These are phyloP conservation scores for Drosophila flavopinicola DNA, from an alignment of 2,888 invertebrate genomes.

Conservation along the genomic window DNA sequence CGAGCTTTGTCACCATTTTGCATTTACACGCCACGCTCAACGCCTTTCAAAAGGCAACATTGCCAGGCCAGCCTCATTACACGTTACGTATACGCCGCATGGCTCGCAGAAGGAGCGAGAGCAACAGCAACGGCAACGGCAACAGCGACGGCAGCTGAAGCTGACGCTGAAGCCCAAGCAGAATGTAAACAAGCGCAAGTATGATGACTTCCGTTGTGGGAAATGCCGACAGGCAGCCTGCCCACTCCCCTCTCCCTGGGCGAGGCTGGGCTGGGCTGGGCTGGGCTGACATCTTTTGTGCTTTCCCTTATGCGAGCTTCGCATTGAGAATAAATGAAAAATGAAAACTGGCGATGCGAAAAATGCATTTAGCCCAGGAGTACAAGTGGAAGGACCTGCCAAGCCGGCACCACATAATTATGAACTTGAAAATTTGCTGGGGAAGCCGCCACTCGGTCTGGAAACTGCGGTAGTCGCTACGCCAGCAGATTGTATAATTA, in stretches of 20 bases:
- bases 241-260: background rate
- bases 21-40: conserved; percentile 79
- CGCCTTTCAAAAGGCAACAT: conserved; percentile 71
- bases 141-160: conserved; percentile 22
- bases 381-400: conserved; percentile 4
- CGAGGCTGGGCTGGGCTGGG: conserved; percentile 12
- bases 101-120: conserved; percentile 12
- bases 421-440: conserved; percentile 75
- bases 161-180: conserved; percentile 39
- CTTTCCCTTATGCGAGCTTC: conserved; percentile 46
- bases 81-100: conserved; percentile 71
- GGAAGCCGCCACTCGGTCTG: conserved; percentile 35
- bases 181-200: conserved; percentile 74
- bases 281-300: conserved; percentile 56
- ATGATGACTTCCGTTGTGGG: conserved; percentile 77
- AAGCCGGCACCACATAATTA: conserved; percentile 66
- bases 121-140: conserved; percentile 5
- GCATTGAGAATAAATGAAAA: conserved; percentile 74
- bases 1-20: conserved; percentile 81
- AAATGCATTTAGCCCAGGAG: conserved; percentile 52
- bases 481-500: conserved; percentile 68
- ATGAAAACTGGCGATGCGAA: conserved; percentile 45
- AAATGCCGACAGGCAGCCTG: conserved; percentile 67
- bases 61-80: conserved; percentile 63
- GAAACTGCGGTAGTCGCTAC: conserved; percentile 28